Conservation (phyloP, 2,797 vertebrate species). For the Molossus molossus region DNA sequence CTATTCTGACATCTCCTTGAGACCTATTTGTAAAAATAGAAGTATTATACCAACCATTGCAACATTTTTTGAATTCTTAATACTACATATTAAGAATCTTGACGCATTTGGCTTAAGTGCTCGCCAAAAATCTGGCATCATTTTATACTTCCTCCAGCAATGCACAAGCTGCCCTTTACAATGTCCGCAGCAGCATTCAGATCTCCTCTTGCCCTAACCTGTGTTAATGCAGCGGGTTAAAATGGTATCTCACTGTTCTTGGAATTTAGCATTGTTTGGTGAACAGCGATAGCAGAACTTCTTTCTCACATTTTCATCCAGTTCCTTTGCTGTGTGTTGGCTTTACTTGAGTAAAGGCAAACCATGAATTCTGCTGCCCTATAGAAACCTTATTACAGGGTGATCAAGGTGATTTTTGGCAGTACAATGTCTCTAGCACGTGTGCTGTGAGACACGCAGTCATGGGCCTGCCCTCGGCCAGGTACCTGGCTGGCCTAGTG, state of each 20-base stretch:
- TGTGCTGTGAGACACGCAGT: constrained; percentile 60
- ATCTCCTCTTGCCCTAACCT: constrained; percentile 38
- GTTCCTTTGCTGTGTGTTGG: background rate
- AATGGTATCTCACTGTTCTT: background rate
- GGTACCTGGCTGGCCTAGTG: constrained; percentile 81
- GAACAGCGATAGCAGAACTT: background rate
- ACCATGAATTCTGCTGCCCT: constrained; percentile 41
- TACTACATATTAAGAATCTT: constrained; percentile 10
- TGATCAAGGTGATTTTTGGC: constrained; percentile 70
- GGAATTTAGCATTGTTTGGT: background rate
- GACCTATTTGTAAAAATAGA: constrained; percentile 17
- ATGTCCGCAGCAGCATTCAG: background rate
- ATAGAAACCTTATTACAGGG: constrained; percentile 72
- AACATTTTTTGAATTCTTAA: constrained; percentile 51
- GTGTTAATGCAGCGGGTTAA: background rate
- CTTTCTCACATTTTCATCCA: background rate
- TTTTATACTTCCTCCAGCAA: background rate
- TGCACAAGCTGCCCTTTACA: background rate
- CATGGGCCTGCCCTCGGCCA: background rate
- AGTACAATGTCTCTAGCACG: constrained; percentile 61
- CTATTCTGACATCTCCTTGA: constrained; percentile 7
- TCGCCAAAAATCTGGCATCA: background rate
- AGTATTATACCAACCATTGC: constrained; percentile 24
- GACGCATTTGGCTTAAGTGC: background rate
- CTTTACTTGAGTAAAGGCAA: constrained; percentile 45